Conservation (phyloP, 2,113 vertebrate genomes). For the Azemiops feae region DNA sequence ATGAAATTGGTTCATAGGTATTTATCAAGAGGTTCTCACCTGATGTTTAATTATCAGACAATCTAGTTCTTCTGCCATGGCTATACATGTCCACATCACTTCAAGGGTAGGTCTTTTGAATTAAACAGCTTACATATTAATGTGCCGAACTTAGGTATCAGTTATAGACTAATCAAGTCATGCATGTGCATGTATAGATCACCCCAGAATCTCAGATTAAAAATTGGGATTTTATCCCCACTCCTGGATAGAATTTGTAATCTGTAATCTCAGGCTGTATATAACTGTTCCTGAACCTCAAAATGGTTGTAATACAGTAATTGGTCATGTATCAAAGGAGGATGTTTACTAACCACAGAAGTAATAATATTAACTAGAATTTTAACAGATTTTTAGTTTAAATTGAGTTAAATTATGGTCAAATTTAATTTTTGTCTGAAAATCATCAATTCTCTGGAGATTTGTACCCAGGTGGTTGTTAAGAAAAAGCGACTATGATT, state of each 20-base stretch:
- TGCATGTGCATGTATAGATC: not conserved
- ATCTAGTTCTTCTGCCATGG: not conserved
- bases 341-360: not conserved
- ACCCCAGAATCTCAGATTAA: not conserved
- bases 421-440: too few relatives aligned
- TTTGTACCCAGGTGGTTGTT: not conserved
- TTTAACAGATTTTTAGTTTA: too few relatives aligned
- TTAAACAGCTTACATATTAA: not conserved
- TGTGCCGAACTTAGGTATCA: not conserved
- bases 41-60: not conserved
- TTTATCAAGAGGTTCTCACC: not conserved
- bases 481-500: not conserved
- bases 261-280: not conserved
- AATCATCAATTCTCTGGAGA: too few relatives aligned
- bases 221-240: not conserved
- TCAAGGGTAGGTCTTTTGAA: not conserved
- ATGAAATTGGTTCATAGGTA: not conserved
- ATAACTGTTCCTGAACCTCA: not conserved
- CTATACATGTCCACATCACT: not conserved
- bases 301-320: not conserved
- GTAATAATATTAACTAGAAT: not conserved
- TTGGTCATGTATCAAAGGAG: not conserved
- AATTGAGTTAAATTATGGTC: too few relatives aligned
- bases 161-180: not conserved
- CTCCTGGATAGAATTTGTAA: not conserved